phyloP scores from a whole-genome alignment of 2,113 vertebrate genomes.

The Sinocyclocheilus anshuiensis region DNA sequence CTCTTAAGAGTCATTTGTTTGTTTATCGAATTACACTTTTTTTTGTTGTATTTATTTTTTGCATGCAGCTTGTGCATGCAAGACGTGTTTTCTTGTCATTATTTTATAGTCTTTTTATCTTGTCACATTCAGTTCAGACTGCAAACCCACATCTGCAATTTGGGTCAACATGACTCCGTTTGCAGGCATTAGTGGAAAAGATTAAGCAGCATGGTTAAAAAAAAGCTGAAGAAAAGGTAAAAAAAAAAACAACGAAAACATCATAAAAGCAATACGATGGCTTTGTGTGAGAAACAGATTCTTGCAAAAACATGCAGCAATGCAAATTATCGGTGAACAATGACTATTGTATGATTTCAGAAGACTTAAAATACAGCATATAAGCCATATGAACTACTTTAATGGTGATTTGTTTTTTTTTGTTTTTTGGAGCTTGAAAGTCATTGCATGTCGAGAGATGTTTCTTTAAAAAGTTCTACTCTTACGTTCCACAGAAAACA shows the following conservation, averaged over 20 bases:
- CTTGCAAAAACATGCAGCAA: background rate
- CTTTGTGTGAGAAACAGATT: background rate
- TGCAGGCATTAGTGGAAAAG: too few relatives aligned
- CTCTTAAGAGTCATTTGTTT: background rate
- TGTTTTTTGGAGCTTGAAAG: background rate
- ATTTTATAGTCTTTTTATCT: background rate
- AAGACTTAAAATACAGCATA: background rate
- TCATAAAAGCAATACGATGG: background rate
- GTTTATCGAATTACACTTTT: background rate
- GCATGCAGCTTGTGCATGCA: background rate
- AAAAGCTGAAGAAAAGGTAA: background rate
- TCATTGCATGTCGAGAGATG: background rate
- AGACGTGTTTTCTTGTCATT: background rate
- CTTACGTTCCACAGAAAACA: background rate
- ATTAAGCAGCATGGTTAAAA: too few relatives aligned
- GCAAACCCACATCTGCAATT: background rate
- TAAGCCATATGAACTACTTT: background rate
- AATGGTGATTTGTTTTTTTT: background rate
- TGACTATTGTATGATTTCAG: too few relatives aligned
- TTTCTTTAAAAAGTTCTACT: background rate
- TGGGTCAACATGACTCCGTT: background rate
- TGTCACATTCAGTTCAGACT: too few relatives aligned
- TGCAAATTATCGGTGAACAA: background rate
- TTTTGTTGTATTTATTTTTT: background rate
- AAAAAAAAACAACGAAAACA: background rate